Conservation (phyloP, 2,113 vertebrate genomes). For the Aptenodytes forsteri region DNA sequence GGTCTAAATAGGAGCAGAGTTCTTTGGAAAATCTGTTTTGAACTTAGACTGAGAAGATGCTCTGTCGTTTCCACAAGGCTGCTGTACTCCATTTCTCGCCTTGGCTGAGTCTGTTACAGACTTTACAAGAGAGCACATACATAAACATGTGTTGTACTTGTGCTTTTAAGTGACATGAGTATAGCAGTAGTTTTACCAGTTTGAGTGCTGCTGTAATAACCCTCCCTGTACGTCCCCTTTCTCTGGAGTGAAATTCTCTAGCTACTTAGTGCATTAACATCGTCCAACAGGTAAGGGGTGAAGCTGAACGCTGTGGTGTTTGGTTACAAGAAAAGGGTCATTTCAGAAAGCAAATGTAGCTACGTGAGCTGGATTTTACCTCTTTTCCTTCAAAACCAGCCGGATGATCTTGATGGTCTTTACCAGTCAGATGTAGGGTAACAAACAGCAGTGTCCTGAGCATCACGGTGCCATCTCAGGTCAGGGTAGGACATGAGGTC, state of each 20-base stretch:
- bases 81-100: background rate
- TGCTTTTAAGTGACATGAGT: background rate
- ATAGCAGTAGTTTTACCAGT: background rate
- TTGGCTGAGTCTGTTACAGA: background rate
- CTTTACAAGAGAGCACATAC: background rate
- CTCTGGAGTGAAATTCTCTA: background rate
- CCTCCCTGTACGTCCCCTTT: background rate
- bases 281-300: background rate
- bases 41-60: background rate
- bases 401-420: too few species aligned
- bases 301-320: background rate
- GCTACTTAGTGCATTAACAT: background rate
- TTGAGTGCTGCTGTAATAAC: background rate
- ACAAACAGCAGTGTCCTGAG: rapidly evolving
- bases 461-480: rapidly evolving
- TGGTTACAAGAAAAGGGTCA: background rate
- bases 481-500: background rate
- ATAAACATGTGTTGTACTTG: background rate
- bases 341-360: background rate
- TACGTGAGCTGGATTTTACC: background rate
- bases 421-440: background rate
- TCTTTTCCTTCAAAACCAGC: background rate
- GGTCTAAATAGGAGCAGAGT: background rate
- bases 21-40: slow-evolving; percentile 8
- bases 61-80: background rate